A percentile compares a stretch with the other conserved stretches of the same genome.
phyloP scores from a whole-genome alignment of 2,797 vertebrate species.

The Merluccius polli region DNA sequence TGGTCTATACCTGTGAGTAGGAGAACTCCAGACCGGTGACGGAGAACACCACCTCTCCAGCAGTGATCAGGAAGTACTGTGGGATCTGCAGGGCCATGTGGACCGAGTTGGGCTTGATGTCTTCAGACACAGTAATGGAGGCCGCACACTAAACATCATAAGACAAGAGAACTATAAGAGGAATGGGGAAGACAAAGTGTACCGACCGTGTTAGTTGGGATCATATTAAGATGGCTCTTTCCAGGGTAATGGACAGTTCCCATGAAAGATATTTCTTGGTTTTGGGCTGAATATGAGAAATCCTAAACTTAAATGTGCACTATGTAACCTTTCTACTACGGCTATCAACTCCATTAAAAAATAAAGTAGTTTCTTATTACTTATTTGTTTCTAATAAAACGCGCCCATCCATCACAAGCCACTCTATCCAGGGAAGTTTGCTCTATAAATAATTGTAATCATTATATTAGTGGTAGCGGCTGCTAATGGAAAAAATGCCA shows the following conservation, averaged over 20 bases:
- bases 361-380: too few relatives aligned
- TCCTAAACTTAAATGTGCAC: neutral
- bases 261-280: neutral
- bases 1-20: conserved; percentile 86
- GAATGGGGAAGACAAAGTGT: neutral
- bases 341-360: neutral
- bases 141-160: conserved; percentile 58
- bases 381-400: neutral
- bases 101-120: conserved; percentile 82
- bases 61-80: conserved; percentile 92
- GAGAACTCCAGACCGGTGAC: conserved; percentile 94
- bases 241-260: neutral
- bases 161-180: neutral
- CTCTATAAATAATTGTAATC: neutral
- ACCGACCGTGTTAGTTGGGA: neutral
- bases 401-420: neutral
- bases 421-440: neutral
- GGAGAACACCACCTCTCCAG: conserved; percentile 92
- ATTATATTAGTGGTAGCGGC: neutral
- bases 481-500: neutral
- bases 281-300: neutral
- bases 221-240: neutral
- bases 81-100: conserved; percentile 95
- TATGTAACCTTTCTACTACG: neutral
- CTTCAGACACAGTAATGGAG: conserved; percentile 47